These are phyloP conservation scores for Antheraea pernyi DNA, from an alignment of 1,140 invertebrate genomes.

Conservation along the genomic window DNA sequence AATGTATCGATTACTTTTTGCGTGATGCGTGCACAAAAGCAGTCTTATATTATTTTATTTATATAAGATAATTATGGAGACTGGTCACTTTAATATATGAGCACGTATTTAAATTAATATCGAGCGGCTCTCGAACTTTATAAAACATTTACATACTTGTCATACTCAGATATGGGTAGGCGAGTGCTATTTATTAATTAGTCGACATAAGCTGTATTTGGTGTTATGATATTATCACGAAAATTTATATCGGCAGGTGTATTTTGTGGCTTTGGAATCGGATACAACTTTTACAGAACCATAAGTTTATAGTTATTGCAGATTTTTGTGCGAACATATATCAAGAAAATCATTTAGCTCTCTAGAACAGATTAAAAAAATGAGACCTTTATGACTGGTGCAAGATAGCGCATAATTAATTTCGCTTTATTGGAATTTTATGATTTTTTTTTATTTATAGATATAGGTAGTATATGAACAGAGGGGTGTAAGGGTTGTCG, in stretches of 20 bases:
- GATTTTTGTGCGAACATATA: neutral
- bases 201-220: conserved; percentile 12
- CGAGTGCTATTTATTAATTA: conserved; percentile 18
- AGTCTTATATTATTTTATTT: too few species aligned
- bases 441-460: too few species aligned
- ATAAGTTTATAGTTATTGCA: neutral
- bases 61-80: conserved; percentile 5
- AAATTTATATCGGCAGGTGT: conserved; percentile 7
- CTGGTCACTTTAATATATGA: conserved; percentile 3
- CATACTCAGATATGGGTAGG: conserved; percentile 14
- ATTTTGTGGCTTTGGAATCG: neutral
- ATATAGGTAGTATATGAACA: too few species aligned
- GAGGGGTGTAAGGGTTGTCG: too few species aligned
- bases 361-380: too few species aligned
- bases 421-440: too few species aligned
- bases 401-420: too few species aligned
- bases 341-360: neutral
- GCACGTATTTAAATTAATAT: conserved; percentile 20
- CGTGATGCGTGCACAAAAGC: too few species aligned
- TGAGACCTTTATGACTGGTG: too few species aligned
- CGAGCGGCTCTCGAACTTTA: conserved; percentile 15
- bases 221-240: conserved; percentile 7
- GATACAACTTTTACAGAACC: neutral
- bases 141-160: conserved; percentile 28
- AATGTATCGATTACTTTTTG: too few species aligned